Base-by-base conservation (phyloP, 2,113 vertebrate species). In the Ophthalmotilapia sp. region DNA sequence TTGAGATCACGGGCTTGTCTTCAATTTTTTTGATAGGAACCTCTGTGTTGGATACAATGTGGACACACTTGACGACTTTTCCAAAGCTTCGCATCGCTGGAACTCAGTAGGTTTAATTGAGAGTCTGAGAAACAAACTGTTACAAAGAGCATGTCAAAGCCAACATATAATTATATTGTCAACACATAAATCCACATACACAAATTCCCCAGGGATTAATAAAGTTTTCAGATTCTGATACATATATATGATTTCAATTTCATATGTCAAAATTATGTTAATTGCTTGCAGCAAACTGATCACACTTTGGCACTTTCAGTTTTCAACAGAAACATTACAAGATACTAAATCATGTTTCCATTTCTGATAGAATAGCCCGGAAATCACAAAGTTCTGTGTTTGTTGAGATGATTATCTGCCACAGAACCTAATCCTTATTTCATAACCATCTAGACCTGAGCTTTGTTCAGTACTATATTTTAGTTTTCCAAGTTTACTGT, bases 71-170 rank as follows among this genome's bases (percentile, higher is more conserved):
- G 8, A 73, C 0, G 3, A 73, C 68, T 26, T 45, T 45, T 29
- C 40, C 40, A 70, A 6, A 70, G n/a, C 38, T 42, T 23, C 12
- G 15, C 38, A 45, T 73, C 0, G 0, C 9, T 42, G 38, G 0
- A 73, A 23, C 21, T 15, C 68, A 73, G 5, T 45, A 73, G 68
- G 13, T 26, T 45, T 73, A 42, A 23, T 0, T 73, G 3, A 26
- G 62, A 70, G 7, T 14, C 36, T 40, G 19, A 11, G 58, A 62
- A 62, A 62, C 2, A 62, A 62, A 62, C 36, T 42, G 3, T 62
- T 0, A 33, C 58, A 60, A 19, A 60, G 62, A 38, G n/a, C 12
- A 70, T 14, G 6, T 70, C 62, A 42, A 21, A 70, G 36, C 19
- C 3, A 68, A 68, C 33, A 68, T 68, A 0, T 36, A 38, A 36